Base-by-base conservation (phyloP, 2,888 invertebrate genomes). In the Nomada flava region DNA sequence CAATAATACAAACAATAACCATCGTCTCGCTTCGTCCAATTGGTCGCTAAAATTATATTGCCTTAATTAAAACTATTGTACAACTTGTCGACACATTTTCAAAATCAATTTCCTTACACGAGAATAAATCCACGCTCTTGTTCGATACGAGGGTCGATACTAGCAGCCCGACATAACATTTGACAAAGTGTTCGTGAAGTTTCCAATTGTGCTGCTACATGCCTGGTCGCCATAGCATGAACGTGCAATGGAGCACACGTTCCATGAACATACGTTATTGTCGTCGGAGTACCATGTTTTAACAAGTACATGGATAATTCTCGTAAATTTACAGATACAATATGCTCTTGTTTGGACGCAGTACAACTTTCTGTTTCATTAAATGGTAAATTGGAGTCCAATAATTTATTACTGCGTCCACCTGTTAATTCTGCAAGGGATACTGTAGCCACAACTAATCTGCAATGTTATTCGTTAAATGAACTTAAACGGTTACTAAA, bases 291-390 rank as follows among this genome's bases (percentile, higher is more conserved):
- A 63, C 95, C 95, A 88, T 96, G 95, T 90, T 96, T 97, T 89
- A 98, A 95, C 85, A 98, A 94, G 94, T 98, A 97, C 94, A 98
- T 97, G 92, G 97, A 97, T 82, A 98, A 94, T 91, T 97, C 97
- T n/a, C 98, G 96, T 69, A 98, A 94, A 94, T 98, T 98, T 92
- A 98, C 98, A 11, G 98, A 97, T 59, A 98, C 97, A 57, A 98
- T 96, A 92, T 98, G 98, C 90, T 98, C 98, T 93, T 98, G 97
- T 90, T 97, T 97, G 89, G 97, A 97, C 18, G 98, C 98, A 3
- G 98, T 98, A 92, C 98, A 98, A 57, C 96, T 96, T 93, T 98
- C 98, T 18, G 96, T 95, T 93, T 98, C 98, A 80, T 96, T 95
- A 94, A 98, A 98, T 0, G 98, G 98, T 88, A 98, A 94, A 78